Evolutionary conservation across 1,140 invertebrate species (phyloP).

Genomic region (Latrodectus geometricus): DNA sequence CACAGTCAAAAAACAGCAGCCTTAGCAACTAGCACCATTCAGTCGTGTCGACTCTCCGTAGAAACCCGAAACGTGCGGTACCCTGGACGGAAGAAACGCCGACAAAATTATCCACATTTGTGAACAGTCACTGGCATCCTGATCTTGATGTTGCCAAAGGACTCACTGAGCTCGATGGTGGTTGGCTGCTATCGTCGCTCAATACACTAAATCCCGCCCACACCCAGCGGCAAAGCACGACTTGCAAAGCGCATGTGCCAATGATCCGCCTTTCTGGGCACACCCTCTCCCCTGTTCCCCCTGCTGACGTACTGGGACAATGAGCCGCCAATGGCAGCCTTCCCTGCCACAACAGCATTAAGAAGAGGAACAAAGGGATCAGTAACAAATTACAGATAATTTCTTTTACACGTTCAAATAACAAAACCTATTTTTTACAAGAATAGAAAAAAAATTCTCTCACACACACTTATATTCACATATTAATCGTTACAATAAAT

Average conservation of each 20-base stretch:
- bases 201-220: slow-evolving; percentile 21
- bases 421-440: too few species aligned
- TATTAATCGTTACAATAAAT: too few species aligned
- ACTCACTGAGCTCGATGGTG: not conserved
- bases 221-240: slow-evolving; percentile 26
- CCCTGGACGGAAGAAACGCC: not conserved
- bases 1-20: not conserved
- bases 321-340: slow-evolving; percentile 40
- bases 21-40: slow-evolving; percentile 9
- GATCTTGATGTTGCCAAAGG: not conserved
- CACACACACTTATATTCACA: too few species aligned
- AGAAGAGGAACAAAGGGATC: not conserved
- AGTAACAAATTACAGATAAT: not conserved
- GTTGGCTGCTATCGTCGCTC: slow-evolving; percentile 5
- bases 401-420: too few species aligned
- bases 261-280: slow-evolving; percentile 10
- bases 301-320: slow-evolving; percentile 31
- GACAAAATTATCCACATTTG: slow-evolving; percentile 1
- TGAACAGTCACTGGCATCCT: not conserved
- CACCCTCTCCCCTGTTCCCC: not conserved
- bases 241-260: slow-evolving; percentile 1
- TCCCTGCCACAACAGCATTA: slow-evolving; percentile 29
- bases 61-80: slow-evolving; percentile 17
- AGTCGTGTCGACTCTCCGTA: slow-evolving; percentile 6
- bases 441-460: too few species aligned